phyloP scores from a whole-genome alignment of 2,113 vertebrate genomes.

The Sturnus vulgaris region DNA sequence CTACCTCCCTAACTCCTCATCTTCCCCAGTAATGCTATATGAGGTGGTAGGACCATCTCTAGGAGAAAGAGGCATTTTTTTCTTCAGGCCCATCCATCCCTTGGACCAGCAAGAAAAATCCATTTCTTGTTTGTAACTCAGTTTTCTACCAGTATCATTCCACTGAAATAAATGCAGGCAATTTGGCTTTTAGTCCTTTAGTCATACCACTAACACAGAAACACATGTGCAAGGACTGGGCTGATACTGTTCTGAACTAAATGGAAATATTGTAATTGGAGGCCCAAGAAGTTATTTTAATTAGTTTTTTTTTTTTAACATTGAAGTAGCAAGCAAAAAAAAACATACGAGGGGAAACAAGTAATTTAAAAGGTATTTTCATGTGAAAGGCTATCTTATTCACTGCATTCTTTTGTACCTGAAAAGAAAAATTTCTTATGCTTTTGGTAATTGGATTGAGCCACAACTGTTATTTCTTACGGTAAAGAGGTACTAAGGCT shows the following conservation, averaged over 20 bases:
- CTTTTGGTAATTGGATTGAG: constrained; percentile 11
- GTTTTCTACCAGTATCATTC: neutral
- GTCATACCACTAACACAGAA: neutral
- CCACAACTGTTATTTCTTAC: constrained; percentile 25
- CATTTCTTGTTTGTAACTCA: neutral
- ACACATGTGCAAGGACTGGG: neutral
- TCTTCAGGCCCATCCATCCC: neutral
- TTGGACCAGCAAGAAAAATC: neutral
- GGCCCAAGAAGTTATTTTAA: neutral
- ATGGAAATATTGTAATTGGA: neutral
- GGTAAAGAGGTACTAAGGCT: constrained; percentile 1
- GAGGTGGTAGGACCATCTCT: neutral
- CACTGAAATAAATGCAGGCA: neutral
- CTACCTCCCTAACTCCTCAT: neutral
- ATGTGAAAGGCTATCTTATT: neutral
- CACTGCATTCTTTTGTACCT: constrained; percentile 34
- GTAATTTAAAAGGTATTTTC: neutral
- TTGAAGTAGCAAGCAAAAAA: neutral
- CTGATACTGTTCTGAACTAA: neutral
- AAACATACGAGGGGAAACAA: neutral
- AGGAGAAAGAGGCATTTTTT: neutral
- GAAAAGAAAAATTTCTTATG: constrained; percentile 38
- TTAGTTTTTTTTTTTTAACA: neutral
- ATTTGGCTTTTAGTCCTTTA: neutral
- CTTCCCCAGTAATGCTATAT: neutral